Evolutionary conservation across 1,140 invertebrate genomes (phyloP), one percentile per base, ranked within the genome.

Genomic region (Conopomorpha cramerella): DNA sequence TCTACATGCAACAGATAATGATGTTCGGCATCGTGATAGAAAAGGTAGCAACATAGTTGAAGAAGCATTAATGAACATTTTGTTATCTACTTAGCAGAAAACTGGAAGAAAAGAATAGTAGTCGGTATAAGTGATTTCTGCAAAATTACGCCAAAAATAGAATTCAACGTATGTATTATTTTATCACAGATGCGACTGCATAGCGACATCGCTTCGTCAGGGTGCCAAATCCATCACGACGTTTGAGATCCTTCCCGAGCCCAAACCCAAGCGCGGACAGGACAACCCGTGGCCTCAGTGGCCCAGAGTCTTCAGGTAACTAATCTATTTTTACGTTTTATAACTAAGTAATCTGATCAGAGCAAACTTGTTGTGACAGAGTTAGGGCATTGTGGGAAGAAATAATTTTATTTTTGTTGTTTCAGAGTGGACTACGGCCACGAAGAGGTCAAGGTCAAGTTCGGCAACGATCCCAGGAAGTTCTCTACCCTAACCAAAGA

Each of bases 261-360:
- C 97, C 14, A 90, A 94, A 26, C 77, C 81, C 8, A 81, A 79
- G 15, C 81, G 97, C 16, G 86, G 86, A 7, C 76, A 80, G 8
- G 92, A 95, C 62, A 98, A 98, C 76, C 97, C 97, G 3, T 99
- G 97, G 97, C 97, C 97, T 16, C 95, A 98, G 55, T 99, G 91
- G 86, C 96, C 97, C 0, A 84, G 92, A 59, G 89, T 99, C 4
- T 98, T 98, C 80, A 90, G 78, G 79, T 81, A 57, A 43, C 11
- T 36, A 13, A 29, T 14, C 39, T 19, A 38, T 26, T 15, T 27
- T 25, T 32, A n/a, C 12, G 33, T 28, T 37, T 43, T 36, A n/a
- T n/a, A n/a, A n/a, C n/a, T n/a, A n/a, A n/a, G n/a, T n/a, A n/a
- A n/a, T n/a, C n/a, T n/a, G n/a, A n/a, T n/a, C n/a, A n/a, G n/a